Base-by-base conservation (phyloP, 1,140 invertebrate species). In the Temnothorax nylanderi region DNA sequence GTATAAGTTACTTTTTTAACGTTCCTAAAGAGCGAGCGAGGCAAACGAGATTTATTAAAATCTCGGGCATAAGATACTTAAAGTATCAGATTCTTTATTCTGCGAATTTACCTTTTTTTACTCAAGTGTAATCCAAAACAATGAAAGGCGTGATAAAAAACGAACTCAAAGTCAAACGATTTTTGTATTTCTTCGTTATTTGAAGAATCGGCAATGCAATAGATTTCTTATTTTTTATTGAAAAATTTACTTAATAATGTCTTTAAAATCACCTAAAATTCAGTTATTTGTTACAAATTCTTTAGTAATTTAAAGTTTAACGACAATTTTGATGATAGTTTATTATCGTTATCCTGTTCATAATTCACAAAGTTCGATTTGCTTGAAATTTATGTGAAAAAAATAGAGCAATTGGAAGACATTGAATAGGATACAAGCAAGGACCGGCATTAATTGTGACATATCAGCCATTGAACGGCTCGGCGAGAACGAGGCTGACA, bases 391-490 rank as follows among this genome's bases (percentile, higher is more conserved):
- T 54, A 54, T 54, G 26, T 44, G 78, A 72, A 56, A 75, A 32
- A 72, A 44, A 65, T 47, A n/a, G 69, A 81, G 87, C 64, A 78
- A 60, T 87, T 49, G 49, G 18, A 60, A 80, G 71, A 81, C 44
- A 37, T 34, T 65, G 74, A 41, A n/a, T 58, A 60, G 69, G 16
- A n/a, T 56, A 26, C 71, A 51, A 49, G 75, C 37, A 62, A 72
- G 85, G 84, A 67, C 64, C 71, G 77, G 62, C 77, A 64, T 90
- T 90, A 90, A 90, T 90, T 90, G 87, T 87, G 89, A 90, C 89
- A 81, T 88, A 90, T 91, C 54, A 60, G 78, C 78, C 34, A 78
- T 88, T 69, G 89, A 91, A 86, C 75, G 60, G 56, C 56, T 85
- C 44, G 69, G 34, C 34, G 65, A 75, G 69, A 10, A 58, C 76